Evolutionary conservation across 2,113 vertebrate genomes (phyloP), one percentile per base, ranked within the genome.

Genomic region (Marmota flaviventris): DNA sequence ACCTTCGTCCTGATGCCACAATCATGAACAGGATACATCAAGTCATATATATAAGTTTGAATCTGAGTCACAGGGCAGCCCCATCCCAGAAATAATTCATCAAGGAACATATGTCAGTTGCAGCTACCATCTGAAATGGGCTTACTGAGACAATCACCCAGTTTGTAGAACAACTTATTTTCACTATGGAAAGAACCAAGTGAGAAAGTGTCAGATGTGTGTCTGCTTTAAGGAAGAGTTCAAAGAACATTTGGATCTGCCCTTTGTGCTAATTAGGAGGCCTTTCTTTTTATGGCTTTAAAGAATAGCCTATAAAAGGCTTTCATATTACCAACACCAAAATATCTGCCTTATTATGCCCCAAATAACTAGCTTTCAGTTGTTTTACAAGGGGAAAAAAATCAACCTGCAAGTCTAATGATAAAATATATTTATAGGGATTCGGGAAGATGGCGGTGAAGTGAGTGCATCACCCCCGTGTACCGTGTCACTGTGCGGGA

Each of bases 1-100:
- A 96, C 96, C 94, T 76, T 37, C 25, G 32, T 91, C 39, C 78
- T 84, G 77, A 94, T 88, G 42, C 90, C 86, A 63, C 96, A 91
- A 2, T 81, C 58, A 42, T 37, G 8, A 76, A 72, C 69, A 24
- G 22, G 37, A 32, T 90, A 87, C 87, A n/a, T 20, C 70, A 93
- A 95, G 37, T 90, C 81, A 70, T 95, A 94, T 3, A 3, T 18
- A 27, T 91, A 70, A 61, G 96, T 39, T 22, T 88, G 81, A 45
- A 93, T 86, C 58, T 0, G 1, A 79, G 89, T 94, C 34, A 29
- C 34, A 14, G 70, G 70, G n/a, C 92, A 97, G 32, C 82, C 88
- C 1, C 22, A 16, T 65, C 97, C 85, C 76, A 97, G 77, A 79
- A 32, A 11, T n/a, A 96, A 79, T 56, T 94, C 97, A 84, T 94